These are phyloP conservation scores for Eristalis pertinax DNA, from an alignment of 2,888 invertebrate genomes.

Conservation along the genomic window DNA sequence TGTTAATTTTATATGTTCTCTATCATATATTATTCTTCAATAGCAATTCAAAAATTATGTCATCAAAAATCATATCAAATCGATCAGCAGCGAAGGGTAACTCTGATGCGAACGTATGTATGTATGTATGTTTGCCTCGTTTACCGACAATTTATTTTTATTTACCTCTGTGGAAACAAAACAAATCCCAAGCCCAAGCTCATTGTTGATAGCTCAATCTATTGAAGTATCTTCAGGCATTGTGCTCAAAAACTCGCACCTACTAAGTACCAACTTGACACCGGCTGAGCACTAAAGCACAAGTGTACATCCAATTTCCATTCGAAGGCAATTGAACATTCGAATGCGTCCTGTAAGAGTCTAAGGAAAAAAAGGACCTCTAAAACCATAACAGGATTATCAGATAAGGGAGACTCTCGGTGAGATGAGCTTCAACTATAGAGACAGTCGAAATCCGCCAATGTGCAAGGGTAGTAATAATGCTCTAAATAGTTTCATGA, in stretches of 20 bases:
- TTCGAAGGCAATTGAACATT: constrained; percentile 64
- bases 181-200: not conserved
- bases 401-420: constrained; percentile 48
- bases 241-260: constrained; percentile 18
- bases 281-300: constrained; percentile 55
- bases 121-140: not conserved
- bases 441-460: constrained; percentile 15
- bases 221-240: constrained; percentile 16
- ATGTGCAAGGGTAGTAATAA: constrained; percentile 61
- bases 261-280: constrained; percentile 42
- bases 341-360: not conserved
- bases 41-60: not conserved
- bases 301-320: constrained; percentile 64
- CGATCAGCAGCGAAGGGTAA: not conserved
- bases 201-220: not conserved
- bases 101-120: not conserved
- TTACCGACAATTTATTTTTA: not conserved
- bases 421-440: constrained; percentile 34
- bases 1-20: too few relatives aligned
- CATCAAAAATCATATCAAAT: not conserved
- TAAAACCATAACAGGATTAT: constrained; percentile 65
- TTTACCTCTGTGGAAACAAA: not conserved
- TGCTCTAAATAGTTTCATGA: constrained; percentile 56
- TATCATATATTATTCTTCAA: not conserved
- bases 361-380: constrained; percentile 24